Evolutionary conservation across 2,113 vertebrate genomes (phyloP).

Genomic region (Panthera uncia): DNA sequence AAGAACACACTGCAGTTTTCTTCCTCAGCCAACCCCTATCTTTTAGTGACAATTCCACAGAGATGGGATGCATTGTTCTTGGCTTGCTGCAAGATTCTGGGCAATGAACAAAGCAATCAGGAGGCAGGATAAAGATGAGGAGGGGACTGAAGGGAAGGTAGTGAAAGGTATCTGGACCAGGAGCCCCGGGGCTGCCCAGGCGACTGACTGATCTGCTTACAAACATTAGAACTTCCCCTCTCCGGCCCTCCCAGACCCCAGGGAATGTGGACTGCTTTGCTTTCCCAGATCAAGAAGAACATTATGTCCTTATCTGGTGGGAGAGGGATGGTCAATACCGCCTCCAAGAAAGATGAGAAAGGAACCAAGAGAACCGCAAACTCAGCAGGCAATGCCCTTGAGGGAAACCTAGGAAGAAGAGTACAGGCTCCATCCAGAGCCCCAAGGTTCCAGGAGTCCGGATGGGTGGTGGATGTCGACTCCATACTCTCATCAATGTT

Average conservation of each 20-base stretch:
- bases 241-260: constrained; percentile 70
- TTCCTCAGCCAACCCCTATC: constrained; percentile 12
- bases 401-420: constrained; percentile 60
- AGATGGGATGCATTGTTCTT: constrained; percentile 32
- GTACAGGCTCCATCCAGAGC: constrained; percentile 47
- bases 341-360: constrained; percentile 61
- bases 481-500: constrained; percentile 54
- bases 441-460: constrained; percentile 60
- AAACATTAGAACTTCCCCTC: constrained; percentile 77
- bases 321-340: constrained; percentile 51
- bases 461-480: constrained; percentile 59
- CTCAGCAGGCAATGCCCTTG: constrained; percentile 51
- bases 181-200: constrained; percentile 50
- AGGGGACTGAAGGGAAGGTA: constrained; percentile 19
- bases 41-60: background rate
- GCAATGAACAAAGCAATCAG: constrained; percentile 37
- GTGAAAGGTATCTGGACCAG: constrained; percentile 52
- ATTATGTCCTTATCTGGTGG: constrained; percentile 72
- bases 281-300: constrained; percentile 72
- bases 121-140: constrained; percentile 55
- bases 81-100: constrained; percentile 40
- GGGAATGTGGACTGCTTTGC: constrained; percentile 74
- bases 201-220: constrained; percentile 57
- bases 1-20: constrained; percentile 42
- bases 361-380: constrained; percentile 55